Percentiles rank a stretch among this genome's conserved stretches.
Conservation (phyloP, 2,888 invertebrate genomes). For the Piscicola geometra region DNA sequence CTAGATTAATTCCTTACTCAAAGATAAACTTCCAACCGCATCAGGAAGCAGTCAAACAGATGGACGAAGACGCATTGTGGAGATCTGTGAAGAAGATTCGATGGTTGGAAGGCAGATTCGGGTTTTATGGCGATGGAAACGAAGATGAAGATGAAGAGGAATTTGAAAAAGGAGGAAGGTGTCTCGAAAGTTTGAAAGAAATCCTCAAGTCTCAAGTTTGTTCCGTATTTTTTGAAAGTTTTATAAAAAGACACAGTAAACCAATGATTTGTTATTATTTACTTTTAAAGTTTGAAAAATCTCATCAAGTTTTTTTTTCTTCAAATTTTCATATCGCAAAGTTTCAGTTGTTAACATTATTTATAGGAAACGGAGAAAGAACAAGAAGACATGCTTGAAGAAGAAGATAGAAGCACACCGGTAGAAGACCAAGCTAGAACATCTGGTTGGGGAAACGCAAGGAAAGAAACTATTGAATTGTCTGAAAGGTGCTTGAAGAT, state of each 20-base stretch:
- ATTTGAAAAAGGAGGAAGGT: background rate
- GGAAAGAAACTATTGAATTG: background rate
- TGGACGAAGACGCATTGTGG: slow-evolving; percentile 4
- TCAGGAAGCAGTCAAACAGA: background rate
- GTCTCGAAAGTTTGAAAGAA: slow-evolving; percentile 18
- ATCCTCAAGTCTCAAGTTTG: slow-evolving; percentile 20
- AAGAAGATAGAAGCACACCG: background rate
- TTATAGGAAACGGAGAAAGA: slow-evolving; percentile 20
- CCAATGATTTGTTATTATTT: too few relatives aligned
- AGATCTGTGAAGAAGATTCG: slow-evolving; percentile 1
- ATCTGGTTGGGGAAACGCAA: slow-evolving; percentile 6
- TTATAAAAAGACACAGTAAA: too few relatives aligned
- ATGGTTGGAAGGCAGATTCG: background rate
- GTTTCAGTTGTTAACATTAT: too few relatives aligned
- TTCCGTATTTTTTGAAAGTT: too few relatives aligned
- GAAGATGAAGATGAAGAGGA: background rate
- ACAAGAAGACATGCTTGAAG: slow-evolving; percentile 22
- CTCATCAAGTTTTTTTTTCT: too few relatives aligned
- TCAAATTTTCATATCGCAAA: too few relatives aligned
- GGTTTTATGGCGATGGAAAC: too few relatives aligned
- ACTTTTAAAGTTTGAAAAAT: too few relatives aligned
- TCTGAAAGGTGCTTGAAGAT: slow-evolving; percentile 28
- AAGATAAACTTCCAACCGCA: background rate
- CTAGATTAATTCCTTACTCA: too few relatives aligned
- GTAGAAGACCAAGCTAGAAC: background rate